phyloP scores from a whole-genome alignment of 30 jellyfish, hydroid and myxozoan species.

The Aurelia coerulea region DNA sequence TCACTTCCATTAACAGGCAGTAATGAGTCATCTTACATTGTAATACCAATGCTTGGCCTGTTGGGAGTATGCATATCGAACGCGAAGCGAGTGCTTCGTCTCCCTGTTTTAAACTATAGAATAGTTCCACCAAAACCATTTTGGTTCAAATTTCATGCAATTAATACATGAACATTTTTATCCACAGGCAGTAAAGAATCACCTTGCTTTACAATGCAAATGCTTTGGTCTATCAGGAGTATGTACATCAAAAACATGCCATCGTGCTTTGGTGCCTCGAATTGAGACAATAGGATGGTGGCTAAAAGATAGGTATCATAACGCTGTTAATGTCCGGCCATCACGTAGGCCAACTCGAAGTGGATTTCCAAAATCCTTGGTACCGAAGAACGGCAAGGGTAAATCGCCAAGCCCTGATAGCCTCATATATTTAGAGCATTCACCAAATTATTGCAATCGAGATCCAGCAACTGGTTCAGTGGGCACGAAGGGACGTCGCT shows the following conservation, averaged over 20 bases:
- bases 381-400: slow-evolving; percentile 29
- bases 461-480: slow-evolving; percentile 82
- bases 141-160: no score
- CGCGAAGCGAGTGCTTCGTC: no score
- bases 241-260: slow-evolving; percentile 87
- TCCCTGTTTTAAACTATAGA: no score
- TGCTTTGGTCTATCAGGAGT: slow-evolving; percentile 97
- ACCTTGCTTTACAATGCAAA: slow-evolving; percentile 75
- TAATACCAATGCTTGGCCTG: no score
- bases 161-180: background rate
- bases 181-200: slow-evolving; percentile 48
- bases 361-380: slow-evolving; percentile 75
- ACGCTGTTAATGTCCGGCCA: slow-evolving; percentile 62
- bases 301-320: slow-evolving; percentile 58
- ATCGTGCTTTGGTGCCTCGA: slow-evolving; percentile 72
- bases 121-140: no score
- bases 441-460: slow-evolving; percentile 89
- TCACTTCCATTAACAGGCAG: no score
- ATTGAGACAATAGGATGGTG: slow-evolving; percentile 66
- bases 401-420: slow-evolving; percentile 23
- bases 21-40: no score
- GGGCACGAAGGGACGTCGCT: slow-evolving; percentile 91
- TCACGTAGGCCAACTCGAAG: slow-evolving; percentile 59
- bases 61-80: no score
- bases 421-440: slow-evolving; percentile 72